Evolutionary conservation across 2,797 vertebrate species (phyloP), one percentile per base, ranked within the genome.

Genomic region (Alectoris magna): DNA sequence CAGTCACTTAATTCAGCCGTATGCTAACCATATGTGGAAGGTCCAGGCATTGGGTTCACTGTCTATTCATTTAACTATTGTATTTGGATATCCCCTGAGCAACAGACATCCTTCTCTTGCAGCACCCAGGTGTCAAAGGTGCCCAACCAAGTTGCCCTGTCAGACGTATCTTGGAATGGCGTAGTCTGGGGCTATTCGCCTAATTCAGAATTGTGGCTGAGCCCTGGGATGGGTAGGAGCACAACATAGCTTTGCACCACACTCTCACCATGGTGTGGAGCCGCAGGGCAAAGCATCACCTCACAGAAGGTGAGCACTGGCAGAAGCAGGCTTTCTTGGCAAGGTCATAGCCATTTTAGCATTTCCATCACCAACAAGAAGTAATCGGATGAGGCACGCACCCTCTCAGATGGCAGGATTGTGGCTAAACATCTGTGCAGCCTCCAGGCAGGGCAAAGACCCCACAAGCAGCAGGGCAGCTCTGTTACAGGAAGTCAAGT

Each of bases 21-120:
- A 24, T 56, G 66, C 62, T 60, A 39, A 85, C 39, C 66, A 39
- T 27, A 12, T 71, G 44, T 80, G 63, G 38, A 48, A 86, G 88
- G 80, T 86, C 14, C 70, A 86, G 81, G 91, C 87, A 43, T 2
- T 31, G 39, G 6, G 16, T 66, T 81, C 58, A 14, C 70, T 90
- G 64, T 79, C 75, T 72, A 17, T 59, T 85, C 26, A 1, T 91
- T 72, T 86, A 34, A 76, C 29, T 53, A 67, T 51, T 70, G 15
- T 18, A 13, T 78, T 56, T 90, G 92, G 59, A 41, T 74, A 86
- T 62, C 46, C 22, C 80, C 34, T 34, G 80, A 56, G 41, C 49
- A 27, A 53, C 51, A 53, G 84, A 26, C 70, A 58, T 86, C 81
- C 71, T 74, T 73, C 83, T 74, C 44, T 53, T 49, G 63, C 67